Conservation (phyloP, 1,140 invertebrate species). For the Probaryconus sp. region DNA sequence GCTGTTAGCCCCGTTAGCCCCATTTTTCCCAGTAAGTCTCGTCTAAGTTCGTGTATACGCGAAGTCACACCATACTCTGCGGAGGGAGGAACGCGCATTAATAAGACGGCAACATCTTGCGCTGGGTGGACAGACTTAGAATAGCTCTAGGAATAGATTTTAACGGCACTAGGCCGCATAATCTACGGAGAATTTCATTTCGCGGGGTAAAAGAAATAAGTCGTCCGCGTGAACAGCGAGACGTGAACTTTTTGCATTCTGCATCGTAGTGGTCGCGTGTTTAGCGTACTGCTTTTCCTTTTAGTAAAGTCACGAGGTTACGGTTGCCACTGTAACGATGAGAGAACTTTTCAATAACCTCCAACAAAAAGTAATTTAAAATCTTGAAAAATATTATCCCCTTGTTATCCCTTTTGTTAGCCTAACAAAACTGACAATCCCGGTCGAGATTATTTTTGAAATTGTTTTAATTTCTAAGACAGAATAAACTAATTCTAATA, state of each 20-base stretch:
- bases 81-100: constrained; percentile 67
- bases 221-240: constrained; percentile 5
- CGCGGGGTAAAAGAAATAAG: constrained; percentile 28
- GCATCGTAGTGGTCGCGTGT: neutral
- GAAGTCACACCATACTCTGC: constrained; percentile 47
- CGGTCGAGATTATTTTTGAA: no score
- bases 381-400: no score
- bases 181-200: constrained; percentile 47
- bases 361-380: no score
- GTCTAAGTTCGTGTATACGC: constrained; percentile 48
- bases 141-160: constrained; percentile 72
- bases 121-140: constrained; percentile 65
- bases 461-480: no score
- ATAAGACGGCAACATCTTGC: constrained; percentile 68
- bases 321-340: constrained; percentile 34
- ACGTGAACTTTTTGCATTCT: neutral
- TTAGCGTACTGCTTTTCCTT: constrained; percentile 5
- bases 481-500: no score
- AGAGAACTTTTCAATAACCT: no score
- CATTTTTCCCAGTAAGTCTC: constrained; percentile 45
- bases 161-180: constrained; percentile 67
- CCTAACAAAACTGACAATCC: no score
- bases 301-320: constrained; percentile 46
- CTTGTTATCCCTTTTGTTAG: no score
- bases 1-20: constrained; percentile 68